Evolutionary conservation across 2,888 invertebrate genomes (phyloP), one percentile per base, ranked within the genome.

Genomic region (Asteroscopus sphinx): DNA sequence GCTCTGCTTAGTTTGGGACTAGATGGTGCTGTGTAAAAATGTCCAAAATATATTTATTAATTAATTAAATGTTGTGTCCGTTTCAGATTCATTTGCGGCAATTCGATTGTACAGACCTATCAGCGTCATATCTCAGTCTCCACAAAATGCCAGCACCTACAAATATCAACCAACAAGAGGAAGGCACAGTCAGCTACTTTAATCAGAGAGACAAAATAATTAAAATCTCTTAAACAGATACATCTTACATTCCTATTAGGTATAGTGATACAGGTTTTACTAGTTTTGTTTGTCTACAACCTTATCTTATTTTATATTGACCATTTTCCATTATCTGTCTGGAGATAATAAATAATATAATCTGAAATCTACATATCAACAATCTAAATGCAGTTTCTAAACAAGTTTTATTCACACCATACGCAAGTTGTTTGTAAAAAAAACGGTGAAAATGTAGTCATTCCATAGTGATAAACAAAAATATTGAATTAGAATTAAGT

Each of bases 31-130:
- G 1, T 8, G 12, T 28, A 33, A 26, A 9, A 35, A 12, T 4
- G 13, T 26, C 25, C 28, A 28, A 28, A 28, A 28, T 28, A 28
- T 9, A 28, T 28, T 9, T 11, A n/a, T 28, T 28, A 21, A 1
- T 8, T 28, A 9, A 21, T 21, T 11, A n/a, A n/a, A n/a, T 32
- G 12, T 37, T 41, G 9, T 41, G 0, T 2, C 67, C 39, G 67
- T 94, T 94, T 13, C 87, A 97, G 96, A 96, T 97, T 71, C 97
- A 97, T 85, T 89, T 97, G 63, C 91, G 97, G 57, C 96, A 96
- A 79, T 97, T 96, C 85, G 96, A 97, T 74, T 95, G 92, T 25
- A 96, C 96, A 1, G 91, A 93, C 49, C 84, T 92, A 25, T 93
- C 95, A 13, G 95, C 96, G 1, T 95, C 96, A 0, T 95, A 95